Conservation (phyloP, 2,888 invertebrate genomes). For the Drosophila acutilabella region DNA sequence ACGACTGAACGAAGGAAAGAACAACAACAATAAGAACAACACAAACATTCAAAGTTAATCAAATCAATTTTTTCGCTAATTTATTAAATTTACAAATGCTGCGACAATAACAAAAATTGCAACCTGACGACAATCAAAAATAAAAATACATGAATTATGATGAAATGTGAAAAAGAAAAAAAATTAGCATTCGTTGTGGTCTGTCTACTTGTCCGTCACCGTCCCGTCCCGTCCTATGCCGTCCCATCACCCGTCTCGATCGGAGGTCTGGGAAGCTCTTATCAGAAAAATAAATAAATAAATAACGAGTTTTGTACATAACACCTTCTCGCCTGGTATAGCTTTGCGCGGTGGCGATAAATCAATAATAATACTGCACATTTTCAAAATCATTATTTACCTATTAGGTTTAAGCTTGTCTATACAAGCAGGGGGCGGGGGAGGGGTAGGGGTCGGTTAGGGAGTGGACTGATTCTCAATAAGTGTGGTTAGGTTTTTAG, state of each 20-base stretch:
- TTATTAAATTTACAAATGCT: conserved; percentile 76
- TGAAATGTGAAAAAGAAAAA: conserved; percentile 52
- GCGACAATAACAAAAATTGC: conserved; percentile 66
- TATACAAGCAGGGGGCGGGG: conserved; percentile 2
- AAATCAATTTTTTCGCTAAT: conserved; percentile 78
- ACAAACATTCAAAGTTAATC: conserved; percentile 67
- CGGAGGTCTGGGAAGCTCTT: conserved; percentile 46
- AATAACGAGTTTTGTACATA: conserved; percentile 71
- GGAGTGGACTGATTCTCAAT: conserved; percentile 43
- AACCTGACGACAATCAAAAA: conserved; percentile 57
- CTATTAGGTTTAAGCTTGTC: conserved; percentile 49
- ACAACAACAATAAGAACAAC: conserved; percentile 4
- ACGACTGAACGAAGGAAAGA: not conserved
- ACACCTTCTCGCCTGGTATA: conserved; percentile 62
- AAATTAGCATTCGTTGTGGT: conserved; percentile 66
- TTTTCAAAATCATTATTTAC: conserved; percentile 67
- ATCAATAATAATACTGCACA: conserved; percentile 75
- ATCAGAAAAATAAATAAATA: conserved; percentile 80
- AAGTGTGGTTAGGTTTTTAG: conserved; percentile 72
- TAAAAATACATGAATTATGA: conserved; percentile 46
- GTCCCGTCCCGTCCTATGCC: not conserved
- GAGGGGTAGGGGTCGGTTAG: conserved; percentile 1
- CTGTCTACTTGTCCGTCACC: conserved; percentile 4
- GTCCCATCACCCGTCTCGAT: too few species aligned
- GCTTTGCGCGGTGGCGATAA: conserved; percentile 60